phyloP scores from a whole-genome alignment of 2,113 vertebrate species.

The Thomomys bottae region DNA sequence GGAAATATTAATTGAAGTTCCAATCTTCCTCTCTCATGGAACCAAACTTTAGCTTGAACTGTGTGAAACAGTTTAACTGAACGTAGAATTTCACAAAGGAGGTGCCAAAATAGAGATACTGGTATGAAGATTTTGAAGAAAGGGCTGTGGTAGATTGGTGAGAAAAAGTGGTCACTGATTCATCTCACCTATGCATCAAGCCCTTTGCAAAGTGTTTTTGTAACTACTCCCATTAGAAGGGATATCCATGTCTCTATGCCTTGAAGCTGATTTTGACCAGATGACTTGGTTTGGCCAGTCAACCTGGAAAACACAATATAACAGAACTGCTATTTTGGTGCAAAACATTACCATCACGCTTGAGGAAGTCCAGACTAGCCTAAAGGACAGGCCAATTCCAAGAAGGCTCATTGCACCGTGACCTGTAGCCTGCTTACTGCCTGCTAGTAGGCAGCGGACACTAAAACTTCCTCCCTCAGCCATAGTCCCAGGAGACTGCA shows the following conservation, averaged over 20 bases:
- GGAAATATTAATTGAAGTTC: background rate
- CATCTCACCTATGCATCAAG: background rate
- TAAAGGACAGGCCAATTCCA: background rate
- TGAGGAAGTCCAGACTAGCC: background rate
- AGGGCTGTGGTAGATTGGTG: background rate
- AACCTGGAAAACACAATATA: background rate
- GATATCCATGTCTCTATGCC: background rate
- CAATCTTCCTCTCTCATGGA: background rate
- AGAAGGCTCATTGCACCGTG: background rate
- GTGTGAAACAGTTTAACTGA: background rate
- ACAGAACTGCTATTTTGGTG: background rate
- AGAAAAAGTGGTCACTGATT: background rate
- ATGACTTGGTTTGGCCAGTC: background rate
- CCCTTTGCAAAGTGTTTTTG: background rate
- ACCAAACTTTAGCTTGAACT: background rate
- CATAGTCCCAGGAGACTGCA: too few relatives aligned
- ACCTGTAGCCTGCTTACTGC: too few relatives aligned
- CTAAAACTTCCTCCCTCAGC: background rate
- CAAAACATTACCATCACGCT: background rate
- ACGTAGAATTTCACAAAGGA: conserved; percentile 20
- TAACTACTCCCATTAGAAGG: background rate
- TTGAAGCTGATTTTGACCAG: background rate
- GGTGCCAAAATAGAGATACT: background rate
- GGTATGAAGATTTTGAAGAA: background rate
- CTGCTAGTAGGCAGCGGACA: background rate